phyloP scores from a whole-genome alignment of 2,888 invertebrate species.

The Heliconius erato region DNA sequence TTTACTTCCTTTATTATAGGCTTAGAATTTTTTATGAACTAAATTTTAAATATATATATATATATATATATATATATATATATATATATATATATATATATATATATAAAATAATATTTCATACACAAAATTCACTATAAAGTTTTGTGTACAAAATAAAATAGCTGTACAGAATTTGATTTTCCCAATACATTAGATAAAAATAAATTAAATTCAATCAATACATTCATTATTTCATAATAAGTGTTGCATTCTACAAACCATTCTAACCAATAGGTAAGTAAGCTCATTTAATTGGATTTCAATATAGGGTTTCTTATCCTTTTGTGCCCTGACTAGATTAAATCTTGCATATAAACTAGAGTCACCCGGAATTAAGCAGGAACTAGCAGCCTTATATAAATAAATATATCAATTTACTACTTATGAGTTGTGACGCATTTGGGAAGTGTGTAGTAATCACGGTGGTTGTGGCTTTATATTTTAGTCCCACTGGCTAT shows the following conservation, averaged over 20 bases:
- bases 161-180: neutral
- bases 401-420: neutral
- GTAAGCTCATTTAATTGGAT: conserved; percentile 38
- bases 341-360: conserved; percentile 38
- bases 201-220: neutral
- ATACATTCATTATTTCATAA: conserved; percentile 5
- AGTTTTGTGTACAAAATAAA: neutral
- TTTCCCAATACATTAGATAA: neutral
- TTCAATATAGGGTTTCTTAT: conserved; percentile 38
- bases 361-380: conserved; percentile 23
- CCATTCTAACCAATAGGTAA: neutral
- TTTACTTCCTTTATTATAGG: conserved; percentile 26
- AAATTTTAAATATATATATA: no score
- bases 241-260: conserved; percentile 9
- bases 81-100: no score
- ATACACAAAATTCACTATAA: neutral
- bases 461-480: neutral
- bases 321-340: conserved; percentile 34
- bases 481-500: neutral
- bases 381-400: conserved; percentile 10
- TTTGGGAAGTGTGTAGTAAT: neutral
- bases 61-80: no score
- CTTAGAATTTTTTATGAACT: neutral
- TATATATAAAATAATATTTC: no score
- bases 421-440: neutral